Percentiles rank a stretch among this genome's conserved stretches.
These are phyloP conservation scores for Rhombomys opimus DNA, from an alignment of 2,113 vertebrate species.

Conservation along the genomic window DNA sequence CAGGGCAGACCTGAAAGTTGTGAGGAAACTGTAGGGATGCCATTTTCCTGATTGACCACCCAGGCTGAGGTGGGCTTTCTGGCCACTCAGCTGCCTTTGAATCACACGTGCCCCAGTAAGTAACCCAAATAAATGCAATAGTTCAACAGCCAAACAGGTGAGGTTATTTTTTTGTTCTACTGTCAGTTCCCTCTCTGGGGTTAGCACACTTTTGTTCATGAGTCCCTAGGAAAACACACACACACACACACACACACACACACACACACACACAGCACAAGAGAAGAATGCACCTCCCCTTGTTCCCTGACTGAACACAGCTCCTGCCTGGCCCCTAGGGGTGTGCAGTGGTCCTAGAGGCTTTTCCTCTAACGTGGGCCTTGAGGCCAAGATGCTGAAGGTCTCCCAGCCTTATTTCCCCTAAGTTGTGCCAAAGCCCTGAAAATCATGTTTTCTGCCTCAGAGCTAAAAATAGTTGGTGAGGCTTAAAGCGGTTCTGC, in stretches of 20 bases:
- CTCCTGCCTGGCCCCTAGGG: background rate
- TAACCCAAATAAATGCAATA: background rate
- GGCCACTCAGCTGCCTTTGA: background rate
- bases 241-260: no score
- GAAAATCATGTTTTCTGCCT: slow-evolving; percentile 10
- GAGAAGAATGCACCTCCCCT: fast-evolving
- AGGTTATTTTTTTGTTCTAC: background rate
- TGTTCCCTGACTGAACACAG: background rate
- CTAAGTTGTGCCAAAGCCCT: background rate
- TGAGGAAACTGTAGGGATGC: background rate
- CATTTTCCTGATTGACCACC: background rate
- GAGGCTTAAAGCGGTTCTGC: slow-evolving; percentile 50
- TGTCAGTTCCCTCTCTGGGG: background rate
- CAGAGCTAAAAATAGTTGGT: slow-evolving; percentile 49
- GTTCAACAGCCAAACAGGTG: background rate
- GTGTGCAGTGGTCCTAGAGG: no score
- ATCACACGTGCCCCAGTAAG: background rate
- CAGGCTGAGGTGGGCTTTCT: background rate
- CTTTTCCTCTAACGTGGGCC: background rate
- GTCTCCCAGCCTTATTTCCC: background rate
- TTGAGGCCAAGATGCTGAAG: background rate
- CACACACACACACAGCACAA: no score
- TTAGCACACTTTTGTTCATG: background rate
- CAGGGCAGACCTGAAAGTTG: no score
- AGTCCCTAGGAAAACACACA: background rate